Evolutionary conservation across 2,888 invertebrate genomes (phyloP), one percentile per base, ranked within the genome.

Genomic region (Agriopis aurantiaria): DNA sequence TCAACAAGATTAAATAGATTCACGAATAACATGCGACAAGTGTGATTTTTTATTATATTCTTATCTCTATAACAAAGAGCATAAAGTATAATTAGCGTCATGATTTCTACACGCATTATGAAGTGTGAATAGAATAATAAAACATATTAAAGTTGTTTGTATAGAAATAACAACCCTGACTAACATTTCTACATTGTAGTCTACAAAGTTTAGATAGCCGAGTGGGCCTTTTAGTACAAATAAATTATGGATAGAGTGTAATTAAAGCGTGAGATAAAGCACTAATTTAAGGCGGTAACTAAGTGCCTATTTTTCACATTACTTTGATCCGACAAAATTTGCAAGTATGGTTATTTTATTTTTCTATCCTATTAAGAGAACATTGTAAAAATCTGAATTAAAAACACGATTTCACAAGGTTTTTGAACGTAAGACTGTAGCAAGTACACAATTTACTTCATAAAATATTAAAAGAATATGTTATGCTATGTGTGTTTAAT

Each of bases 1-100:
- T 61, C 49, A 67, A 67, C 61, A 61, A 49, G 49, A 51, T 55
- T 61, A 61, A 43, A n/a, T 51, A 51, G 56, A 68, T 68, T 62
- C 51, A 62, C 43, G 51, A 68, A 68, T 68, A 68, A 67, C 56
- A 45, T 68, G 51, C 12, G 48, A 55, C 48, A 49, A 60, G 12
- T 43, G 49, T n/a, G 53, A 12, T 7, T 60, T 60, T 62, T 61
- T 61, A 52, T 58, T 65, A 52, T 14, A 58, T 57, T 65, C 43
- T 9, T 43, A 65, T 65, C 56, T 23, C 17, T n/a, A 12, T 33
- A 46, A n/a, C 60, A 14, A n/a, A 57, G 45, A 51, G 23, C 57
- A 62, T 68, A 46, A 62, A 68, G 43, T 67, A 51, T 51, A 68
- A 17, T 68, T 68, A 62, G 33, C 49, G 51, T 51, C 40, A 43